These are phyloP conservation scores for Calyptomena viridis DNA, from an alignment of 2,113 vertebrate species.

Conservation along the genomic window DNA sequence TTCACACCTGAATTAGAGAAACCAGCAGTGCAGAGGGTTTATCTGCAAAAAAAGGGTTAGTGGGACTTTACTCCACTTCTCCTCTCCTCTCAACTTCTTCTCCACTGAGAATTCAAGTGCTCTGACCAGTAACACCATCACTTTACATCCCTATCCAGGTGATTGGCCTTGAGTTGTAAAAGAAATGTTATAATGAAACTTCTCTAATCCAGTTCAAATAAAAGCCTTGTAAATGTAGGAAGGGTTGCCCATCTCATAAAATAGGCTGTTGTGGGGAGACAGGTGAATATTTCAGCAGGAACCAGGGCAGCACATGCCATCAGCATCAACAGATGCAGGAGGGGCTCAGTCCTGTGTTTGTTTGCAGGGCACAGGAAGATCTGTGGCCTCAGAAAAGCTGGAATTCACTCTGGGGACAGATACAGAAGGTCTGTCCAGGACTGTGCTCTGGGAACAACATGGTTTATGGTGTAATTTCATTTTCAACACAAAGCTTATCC, in stretches of 20 bases:
- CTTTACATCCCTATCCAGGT: background rate
- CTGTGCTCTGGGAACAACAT: background rate
- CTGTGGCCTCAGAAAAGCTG: background rate
- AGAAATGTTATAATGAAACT: background rate
- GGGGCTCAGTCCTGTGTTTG: background rate
- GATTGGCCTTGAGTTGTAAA: background rate
- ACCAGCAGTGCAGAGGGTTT: background rate
- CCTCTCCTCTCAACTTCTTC: background rate
- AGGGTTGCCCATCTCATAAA: background rate
- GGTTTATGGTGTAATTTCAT: background rate
- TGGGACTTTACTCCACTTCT: background rate
- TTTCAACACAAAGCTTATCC: background rate
- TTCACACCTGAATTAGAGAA: background rate
- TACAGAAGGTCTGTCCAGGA: too few species aligned
- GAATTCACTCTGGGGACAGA: background rate
- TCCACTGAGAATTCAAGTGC: background rate
- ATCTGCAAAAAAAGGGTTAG: background rate
- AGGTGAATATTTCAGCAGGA: background rate
- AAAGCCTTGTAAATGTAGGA: background rate
- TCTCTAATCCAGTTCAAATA: background rate
- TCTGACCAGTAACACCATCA: background rate
- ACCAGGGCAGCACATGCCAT: background rate
- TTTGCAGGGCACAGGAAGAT: background rate
- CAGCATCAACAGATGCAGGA: background rate
- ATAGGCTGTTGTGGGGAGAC: background rate